Evolutionary conservation across 2,113 vertebrate species (phyloP).

Genomic region (Semnornis frantzii): DNA sequence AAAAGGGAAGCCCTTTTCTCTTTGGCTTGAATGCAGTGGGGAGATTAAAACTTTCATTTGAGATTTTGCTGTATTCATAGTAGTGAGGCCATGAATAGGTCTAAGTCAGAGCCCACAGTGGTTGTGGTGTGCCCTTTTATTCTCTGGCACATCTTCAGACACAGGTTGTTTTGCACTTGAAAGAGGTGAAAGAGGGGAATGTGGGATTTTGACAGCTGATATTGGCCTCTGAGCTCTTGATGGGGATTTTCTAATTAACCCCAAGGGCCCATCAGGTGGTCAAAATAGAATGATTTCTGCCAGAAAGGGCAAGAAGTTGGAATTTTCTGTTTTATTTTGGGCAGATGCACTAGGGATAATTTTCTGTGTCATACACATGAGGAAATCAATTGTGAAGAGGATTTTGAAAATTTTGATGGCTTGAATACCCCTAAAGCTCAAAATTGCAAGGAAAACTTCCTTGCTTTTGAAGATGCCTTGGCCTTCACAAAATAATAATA

Average conservation of each 20-base stretch:
- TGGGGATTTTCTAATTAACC: constrained; percentile 87
- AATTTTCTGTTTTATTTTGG: background rate
- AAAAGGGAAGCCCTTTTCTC: too few species aligned
- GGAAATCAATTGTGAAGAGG: background rate
- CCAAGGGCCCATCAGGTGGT: constrained; percentile 79
- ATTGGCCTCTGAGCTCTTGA: constrained; percentile 81
- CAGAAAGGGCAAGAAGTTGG: constrained; percentile 77
- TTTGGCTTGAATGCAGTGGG: constrained; percentile 80
- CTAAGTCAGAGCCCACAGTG: constrained; percentile 76
- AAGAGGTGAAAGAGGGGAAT: constrained; percentile 79
- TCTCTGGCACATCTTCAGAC: constrained; percentile 82
- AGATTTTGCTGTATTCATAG: constrained; percentile 88
- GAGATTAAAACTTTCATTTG: constrained; percentile 90
- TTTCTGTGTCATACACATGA: background rate
- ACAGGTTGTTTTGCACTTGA: constrained; percentile 88
- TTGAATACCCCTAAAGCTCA: background rate
- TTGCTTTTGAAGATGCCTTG: background rate
- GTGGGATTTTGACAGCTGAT: constrained; percentile 86
- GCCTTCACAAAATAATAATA: background rate
- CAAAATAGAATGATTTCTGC: constrained; percentile 74
- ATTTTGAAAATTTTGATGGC: background rate
- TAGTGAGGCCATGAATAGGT: constrained; percentile 76
- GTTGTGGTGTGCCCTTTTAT: constrained; percentile 81
- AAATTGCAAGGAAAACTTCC: background rate
- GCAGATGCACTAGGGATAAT: background rate